Evolutionary conservation across 2,797 vertebrate genomes (phyloP).

Genomic region (Halcyon leucocephala): DNA sequence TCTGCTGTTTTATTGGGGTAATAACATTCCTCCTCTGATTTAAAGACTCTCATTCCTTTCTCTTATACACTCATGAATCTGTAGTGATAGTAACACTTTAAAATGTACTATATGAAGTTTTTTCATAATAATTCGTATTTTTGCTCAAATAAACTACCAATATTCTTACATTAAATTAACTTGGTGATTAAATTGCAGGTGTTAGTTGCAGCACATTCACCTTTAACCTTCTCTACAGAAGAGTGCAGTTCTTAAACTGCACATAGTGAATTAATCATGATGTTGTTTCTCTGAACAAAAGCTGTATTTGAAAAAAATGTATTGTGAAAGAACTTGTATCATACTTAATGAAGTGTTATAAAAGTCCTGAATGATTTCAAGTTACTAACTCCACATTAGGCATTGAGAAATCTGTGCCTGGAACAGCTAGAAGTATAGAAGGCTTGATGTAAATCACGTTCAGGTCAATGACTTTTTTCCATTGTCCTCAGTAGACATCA

Average conservation of each 20-base stretch:
- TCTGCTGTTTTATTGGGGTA: neutral
- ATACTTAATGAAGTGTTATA: constrained; percentile 46
- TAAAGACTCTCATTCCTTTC: neutral
- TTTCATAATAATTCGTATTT: neutral
- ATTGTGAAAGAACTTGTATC: constrained; percentile 35
- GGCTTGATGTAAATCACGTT: neutral
- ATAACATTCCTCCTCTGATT: neutral
- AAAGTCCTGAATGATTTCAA: constrained; percentile 13
- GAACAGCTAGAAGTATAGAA: neutral
- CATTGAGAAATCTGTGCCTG: constrained; percentile 12
- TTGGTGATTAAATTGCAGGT: neutral
- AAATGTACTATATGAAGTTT: neutral
- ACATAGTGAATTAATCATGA: constrained; percentile 3
- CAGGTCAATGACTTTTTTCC: constrained; percentile 10
- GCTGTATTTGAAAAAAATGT: neutral
- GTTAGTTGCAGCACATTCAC: neutral
- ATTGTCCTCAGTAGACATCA: neutral
- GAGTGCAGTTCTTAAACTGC: neutral
- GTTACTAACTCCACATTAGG: neutral
- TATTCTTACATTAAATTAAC: neutral
- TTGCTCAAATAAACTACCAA: neutral
- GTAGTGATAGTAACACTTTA: neutral
- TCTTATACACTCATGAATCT: neutral
- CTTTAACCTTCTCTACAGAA: neutral
- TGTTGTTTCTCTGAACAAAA: constrained; percentile 20